Base-by-base conservation (phyloP, 2,888 invertebrate species). In the Galerucella nymphaeae region DNA sequence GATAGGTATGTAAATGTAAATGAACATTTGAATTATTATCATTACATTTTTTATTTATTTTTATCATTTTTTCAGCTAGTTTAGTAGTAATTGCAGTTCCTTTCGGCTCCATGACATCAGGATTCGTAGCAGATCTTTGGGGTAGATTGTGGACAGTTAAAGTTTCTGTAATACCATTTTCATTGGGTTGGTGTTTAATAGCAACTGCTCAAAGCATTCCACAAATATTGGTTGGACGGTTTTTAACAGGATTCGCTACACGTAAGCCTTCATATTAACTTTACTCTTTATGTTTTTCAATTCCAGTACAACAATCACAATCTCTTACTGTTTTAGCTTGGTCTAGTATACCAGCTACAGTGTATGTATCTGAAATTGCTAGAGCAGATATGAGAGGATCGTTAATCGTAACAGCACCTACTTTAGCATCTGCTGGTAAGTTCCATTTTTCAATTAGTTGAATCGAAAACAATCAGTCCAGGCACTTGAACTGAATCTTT, bases 321-420 rank as follows among this genome's bases (percentile, higher is more conserved):
- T 57, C 30, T 53, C 59, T 65, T 69, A 57, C 9, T 16, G 10
- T 82, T 84, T 68, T 75, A 84, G 90, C 90, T 5, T 85, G 90
- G 83, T 89, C 89, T 10, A 89, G 89, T 1, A 89, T 90, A 77
- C 90, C 91, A n/a, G 90, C 90, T 1, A 89, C 90, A 62, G 90
- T 90, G 20, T 91, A 91, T 82, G 89, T 90, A 70, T 90, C 90
- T 9, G 90, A 91, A 84, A 89, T 90, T 1, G 89, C 90, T 0
- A 84, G 89, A 57, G 89, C 90, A 2, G 90, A 90, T 80, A 84
- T 90, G 74, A 83, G 91, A 72, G 90, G 90, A 10, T 89, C 90
- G 9, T 83, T 91, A 62, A 89, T 90, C 74, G 90, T 90, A 13
- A 86, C 88, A 41, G 89, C 90, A 5, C 90, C 90, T 1, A 89